These are phyloP conservation scores for Acanthaster planci DNA, from an alignment of 35 echinoderm and acorn worm species.

Conservation along the genomic window DNA sequence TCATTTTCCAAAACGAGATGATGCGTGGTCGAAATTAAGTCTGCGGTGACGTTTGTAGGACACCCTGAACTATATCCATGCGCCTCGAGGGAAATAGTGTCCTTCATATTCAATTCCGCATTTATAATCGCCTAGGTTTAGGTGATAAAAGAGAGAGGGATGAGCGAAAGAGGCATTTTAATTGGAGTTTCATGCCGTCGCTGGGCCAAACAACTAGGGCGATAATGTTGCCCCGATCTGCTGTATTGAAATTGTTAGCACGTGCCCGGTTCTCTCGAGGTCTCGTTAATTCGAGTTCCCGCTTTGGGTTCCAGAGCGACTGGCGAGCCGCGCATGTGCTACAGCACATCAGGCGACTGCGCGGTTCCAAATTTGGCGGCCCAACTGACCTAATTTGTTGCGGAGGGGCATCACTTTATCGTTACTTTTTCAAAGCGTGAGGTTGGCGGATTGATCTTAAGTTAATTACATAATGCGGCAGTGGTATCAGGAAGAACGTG, in stretches of 20 bases:
- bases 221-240: conserved; percentile 1
- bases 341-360: not conserved
- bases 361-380: too few species aligned
- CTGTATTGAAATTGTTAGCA: not conserved
- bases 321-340: not conserved
- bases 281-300: conserved; percentile 13
- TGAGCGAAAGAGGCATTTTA: not conserved
- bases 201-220: not conserved
- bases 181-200: conserved; percentile 22
- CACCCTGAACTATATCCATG: too few species aligned
- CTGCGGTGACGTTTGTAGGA: too few species aligned
- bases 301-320: not conserved
- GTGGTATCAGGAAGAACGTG: too few species aligned
- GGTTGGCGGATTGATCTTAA: too few species aligned
- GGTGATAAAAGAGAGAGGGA: too few species aligned
- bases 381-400: not conserved
- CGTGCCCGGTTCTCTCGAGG: not conserved
- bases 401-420: not conserved
- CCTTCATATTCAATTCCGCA: too few species aligned
- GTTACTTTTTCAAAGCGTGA: not conserved
- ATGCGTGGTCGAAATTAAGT: too few species aligned
- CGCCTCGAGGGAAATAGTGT: too few species aligned
- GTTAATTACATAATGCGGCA: too few species aligned
- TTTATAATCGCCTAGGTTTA: too few species aligned
- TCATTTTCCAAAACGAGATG: too few species aligned